phyloP scores from a whole-genome alignment of 2,113 vertebrate genomes.

The Onychostruthus taczanowskii region DNA sequence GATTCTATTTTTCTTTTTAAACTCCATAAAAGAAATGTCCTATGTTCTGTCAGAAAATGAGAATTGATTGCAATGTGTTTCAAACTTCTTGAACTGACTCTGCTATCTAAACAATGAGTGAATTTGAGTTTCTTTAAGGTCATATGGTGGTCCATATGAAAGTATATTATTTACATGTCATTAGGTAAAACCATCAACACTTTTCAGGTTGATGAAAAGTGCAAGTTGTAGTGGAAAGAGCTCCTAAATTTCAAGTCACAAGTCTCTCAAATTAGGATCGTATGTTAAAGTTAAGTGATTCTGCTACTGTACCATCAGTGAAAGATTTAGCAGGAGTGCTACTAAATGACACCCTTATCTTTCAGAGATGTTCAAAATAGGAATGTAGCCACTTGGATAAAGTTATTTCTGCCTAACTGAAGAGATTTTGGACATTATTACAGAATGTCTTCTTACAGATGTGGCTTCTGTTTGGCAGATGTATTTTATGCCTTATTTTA shows the following conservation, averaged over 20 bases:
- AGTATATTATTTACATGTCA: background rate
- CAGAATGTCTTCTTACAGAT: background rate
- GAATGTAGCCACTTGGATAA: background rate
- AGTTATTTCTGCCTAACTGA: background rate
- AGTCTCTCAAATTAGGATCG: background rate
- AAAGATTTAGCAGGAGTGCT: background rate
- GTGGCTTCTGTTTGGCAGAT: background rate
- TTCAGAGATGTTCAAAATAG: background rate
- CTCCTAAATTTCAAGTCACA: background rate
- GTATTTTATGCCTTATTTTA: background rate
- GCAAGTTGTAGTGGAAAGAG: background rate
- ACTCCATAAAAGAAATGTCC: background rate
- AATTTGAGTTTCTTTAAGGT: background rate
- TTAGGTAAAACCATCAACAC: background rate
- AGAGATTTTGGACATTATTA: background rate
- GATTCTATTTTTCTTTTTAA: background rate
- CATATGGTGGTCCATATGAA: background rate
- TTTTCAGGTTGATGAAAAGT: background rate
- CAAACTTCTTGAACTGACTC: background rate
- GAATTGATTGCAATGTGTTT: background rate
- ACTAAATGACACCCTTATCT: background rate
- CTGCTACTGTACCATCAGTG: background rate
- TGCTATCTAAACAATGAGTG: background rate
- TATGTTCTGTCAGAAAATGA: background rate
- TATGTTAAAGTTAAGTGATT: background rate